A percentile compares a stretch with the other conserved stretches of the same genome.
Conservation (phyloP, 1,140 invertebrate species). For the silkworm (Bombyx mori) region ASM3026992v2 NC_085129.1:19651501-19652000, state of each 20-base stretch:
- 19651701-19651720: constrained; percentile 34
- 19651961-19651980: background rate
- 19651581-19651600: no score
- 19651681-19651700: constrained; percentile 35
- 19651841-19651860: constrained; percentile 53
- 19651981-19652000: background rate
- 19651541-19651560: no score
- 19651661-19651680: constrained; percentile 28
- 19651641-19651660: constrained; percentile 59
- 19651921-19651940: background rate
- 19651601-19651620: no score
- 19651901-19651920: background rate
- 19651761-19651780: constrained; percentile 57
- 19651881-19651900: constrained; percentile 8
- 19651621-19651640: constrained; percentile 18
- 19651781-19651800: constrained; percentile 45
- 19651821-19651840: constrained; percentile 70
- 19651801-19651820: constrained; percentile 57
- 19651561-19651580: no score
- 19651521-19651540: no score
- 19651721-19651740: constrained; percentile 28
- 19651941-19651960: background rate
- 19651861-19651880: constrained; percentile 30
- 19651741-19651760: constrained; percentile 48
- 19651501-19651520: no score